phyloP scores from a whole-genome alignment of 2,797 vertebrate genomes.

The Arnoldichthys spilopterus region DNA sequence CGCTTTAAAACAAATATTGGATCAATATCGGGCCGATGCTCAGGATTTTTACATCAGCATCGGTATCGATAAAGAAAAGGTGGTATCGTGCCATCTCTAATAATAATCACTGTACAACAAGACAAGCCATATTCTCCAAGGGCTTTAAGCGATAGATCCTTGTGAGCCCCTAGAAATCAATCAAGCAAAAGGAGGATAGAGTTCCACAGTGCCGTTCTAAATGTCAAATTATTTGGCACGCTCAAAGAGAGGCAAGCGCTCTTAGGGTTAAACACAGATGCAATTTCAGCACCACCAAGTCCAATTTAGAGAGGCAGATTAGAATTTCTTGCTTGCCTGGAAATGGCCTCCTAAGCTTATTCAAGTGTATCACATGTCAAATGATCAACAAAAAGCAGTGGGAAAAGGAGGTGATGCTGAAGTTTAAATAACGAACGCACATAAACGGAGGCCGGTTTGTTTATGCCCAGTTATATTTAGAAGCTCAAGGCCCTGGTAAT shows the following conservation, averaged over 20 bases:
- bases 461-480: slow-evolving; percentile 50
- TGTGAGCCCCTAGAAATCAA: not conserved
- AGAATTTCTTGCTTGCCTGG: slow-evolving; percentile 17
- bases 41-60: too few species aligned
- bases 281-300: slow-evolving; percentile 34
- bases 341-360: slow-evolving; percentile 38
- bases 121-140: not conserved
- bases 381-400: slow-evolving; percentile 52
- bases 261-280: slow-evolving; percentile 32
- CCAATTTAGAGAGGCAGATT: slow-evolving; percentile 35
- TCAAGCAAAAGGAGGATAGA: not conserved
- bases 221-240: not conserved
- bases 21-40: too few species aligned
- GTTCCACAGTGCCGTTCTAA: not conserved
- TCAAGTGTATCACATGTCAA: slow-evolving; percentile 39
- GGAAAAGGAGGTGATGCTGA: slow-evolving; percentile 37
- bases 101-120: not conserved
- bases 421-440: slow-evolving; percentile 67
- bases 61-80: too few species aligned
- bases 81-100: too few species aligned
- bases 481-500: slow-evolving; percentile 16
- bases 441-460: slow-evolving; percentile 56
- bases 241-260: not conserved
- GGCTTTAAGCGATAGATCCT: not conserved
- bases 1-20: too few species aligned